A percentile compares a stretch with the other conserved stretches of the same genome.
Evolutionary conservation across 2,888 invertebrate species (phyloP).

Genomic region (Phyllotreta cruciferae): DNA sequence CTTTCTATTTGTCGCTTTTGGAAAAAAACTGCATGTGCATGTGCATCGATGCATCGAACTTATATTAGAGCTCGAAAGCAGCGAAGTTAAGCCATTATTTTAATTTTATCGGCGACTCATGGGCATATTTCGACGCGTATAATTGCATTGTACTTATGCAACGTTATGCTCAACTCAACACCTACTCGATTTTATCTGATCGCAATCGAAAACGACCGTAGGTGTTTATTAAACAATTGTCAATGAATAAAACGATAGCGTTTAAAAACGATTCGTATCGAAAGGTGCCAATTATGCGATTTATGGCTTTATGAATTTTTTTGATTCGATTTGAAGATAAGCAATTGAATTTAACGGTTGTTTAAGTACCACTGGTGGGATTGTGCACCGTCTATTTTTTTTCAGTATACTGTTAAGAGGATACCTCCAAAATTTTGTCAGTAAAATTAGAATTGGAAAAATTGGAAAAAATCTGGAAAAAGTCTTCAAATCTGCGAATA

Average conservation of each 20-base stretch:
- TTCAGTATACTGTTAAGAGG: no score
- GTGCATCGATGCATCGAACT: neutral
- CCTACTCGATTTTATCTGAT: constrained; percentile 13
- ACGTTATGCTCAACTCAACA: constrained; percentile 7
- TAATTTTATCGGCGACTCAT: constrained; percentile 1
- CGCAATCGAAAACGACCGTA: constrained; percentile 1
- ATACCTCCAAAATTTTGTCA: no score
- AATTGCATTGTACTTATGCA: constrained; percentile 10
- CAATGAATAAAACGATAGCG: constrained; percentile 10
- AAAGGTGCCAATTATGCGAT: constrained; percentile 8
- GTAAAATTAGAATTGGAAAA: no score
- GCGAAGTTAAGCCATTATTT: constrained; percentile 4
- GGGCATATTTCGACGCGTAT: neutral
- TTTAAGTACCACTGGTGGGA: no score
- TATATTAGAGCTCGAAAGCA: constrained; percentile 10
- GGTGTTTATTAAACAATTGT: constrained; percentile 18
- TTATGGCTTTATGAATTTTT: no score
- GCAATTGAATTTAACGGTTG: no score
- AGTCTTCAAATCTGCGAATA: no score
- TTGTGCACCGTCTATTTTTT: no score
- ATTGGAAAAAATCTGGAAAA: no score
- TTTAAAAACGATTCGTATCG: constrained; percentile 3
- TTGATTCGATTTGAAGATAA: no score
- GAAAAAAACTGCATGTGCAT: no score
- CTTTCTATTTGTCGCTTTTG: no score